These are phyloP conservation scores for Tetragonisca angustula DNA, from an alignment of 2,888 invertebrate species.

Conservation along the genomic window DNA sequence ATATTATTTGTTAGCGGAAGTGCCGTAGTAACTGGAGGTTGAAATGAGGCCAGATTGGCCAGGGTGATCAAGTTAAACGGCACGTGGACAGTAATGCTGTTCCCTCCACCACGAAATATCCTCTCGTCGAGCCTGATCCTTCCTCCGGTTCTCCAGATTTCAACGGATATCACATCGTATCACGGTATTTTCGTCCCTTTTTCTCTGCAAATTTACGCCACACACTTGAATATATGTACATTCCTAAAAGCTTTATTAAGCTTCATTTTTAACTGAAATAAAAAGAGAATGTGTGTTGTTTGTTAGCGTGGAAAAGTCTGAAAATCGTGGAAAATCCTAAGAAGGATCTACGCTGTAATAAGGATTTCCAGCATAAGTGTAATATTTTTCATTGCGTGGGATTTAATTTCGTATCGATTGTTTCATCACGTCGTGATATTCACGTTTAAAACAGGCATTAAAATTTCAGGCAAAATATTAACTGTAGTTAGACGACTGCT, in stretches of 20 bases:
- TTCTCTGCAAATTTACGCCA: too few species aligned
- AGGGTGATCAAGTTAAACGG: conserved; percentile 83
- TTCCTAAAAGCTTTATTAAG: too few species aligned
- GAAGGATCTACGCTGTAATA: too few species aligned
- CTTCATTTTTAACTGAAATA: neutral
- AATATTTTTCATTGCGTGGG: neutral
- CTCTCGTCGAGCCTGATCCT: conserved; percentile 34
- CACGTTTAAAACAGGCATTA: neutral
- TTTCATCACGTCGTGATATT: neutral
- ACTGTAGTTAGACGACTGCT: neutral
- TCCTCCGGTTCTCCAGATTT: conserved; percentile 32
- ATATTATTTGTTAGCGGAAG: conserved; percentile 84
- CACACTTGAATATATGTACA: neutral
- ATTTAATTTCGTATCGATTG: neutral
- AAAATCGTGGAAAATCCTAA: too few species aligned
- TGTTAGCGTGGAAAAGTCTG: neutral
- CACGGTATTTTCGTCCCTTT: neutral
- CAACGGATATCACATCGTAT: conserved; percentile 3
- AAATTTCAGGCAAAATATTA: neutral
- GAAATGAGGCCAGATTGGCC: conserved; percentile 84
- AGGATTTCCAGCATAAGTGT: too few species aligned
- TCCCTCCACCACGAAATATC: conserved; percentile 49
- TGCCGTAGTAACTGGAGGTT: conserved; percentile 82
- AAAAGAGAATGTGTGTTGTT: neutral
- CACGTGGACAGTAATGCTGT: conserved; percentile 81